These are phyloP conservation scores for Campoletis sonorensis DNA, from an alignment of 1,140 invertebrate species.

Conservation along the genomic window DNA sequence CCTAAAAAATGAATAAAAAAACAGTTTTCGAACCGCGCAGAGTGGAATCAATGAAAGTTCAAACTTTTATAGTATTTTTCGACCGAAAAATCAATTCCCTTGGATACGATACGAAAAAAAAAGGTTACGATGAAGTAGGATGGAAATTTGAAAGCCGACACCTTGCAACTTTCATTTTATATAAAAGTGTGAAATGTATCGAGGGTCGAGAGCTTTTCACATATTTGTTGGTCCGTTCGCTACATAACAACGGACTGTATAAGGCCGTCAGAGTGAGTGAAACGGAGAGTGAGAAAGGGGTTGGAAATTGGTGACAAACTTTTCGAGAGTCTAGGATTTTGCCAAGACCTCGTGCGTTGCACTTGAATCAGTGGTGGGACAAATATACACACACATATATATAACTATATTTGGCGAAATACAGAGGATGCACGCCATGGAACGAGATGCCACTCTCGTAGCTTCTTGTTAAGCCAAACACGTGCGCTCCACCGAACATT, in stretches of 20 bases:
- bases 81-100: no score
- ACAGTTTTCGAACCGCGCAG: no score
- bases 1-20: no score
- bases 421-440: not conserved
- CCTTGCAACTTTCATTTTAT: no score
- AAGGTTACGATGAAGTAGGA: not conserved
- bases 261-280: not conserved
- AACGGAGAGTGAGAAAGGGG: not conserved
- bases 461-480: slow-evolving; percentile 30
- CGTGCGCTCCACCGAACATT: slow-evolving; percentile 23
- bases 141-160: no score
- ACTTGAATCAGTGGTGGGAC: not conserved
- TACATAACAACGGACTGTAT: not conserved
- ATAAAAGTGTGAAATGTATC: not conserved
- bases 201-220: not conserved
- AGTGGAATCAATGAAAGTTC: no score
- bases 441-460: not conserved
- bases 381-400: not conserved
- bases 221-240: slow-evolving; percentile 17
- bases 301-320: slow-evolving; percentile 10
- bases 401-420: not conserved
- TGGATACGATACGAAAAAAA: not conserved
- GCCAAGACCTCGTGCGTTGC: not conserved
- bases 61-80: not conserved
- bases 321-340: slow-evolving; percentile 12